Evolutionary conservation across 1,140 invertebrate genomes (phyloP).

Genomic region (Macrotrachela quadricornifera): DNA sequence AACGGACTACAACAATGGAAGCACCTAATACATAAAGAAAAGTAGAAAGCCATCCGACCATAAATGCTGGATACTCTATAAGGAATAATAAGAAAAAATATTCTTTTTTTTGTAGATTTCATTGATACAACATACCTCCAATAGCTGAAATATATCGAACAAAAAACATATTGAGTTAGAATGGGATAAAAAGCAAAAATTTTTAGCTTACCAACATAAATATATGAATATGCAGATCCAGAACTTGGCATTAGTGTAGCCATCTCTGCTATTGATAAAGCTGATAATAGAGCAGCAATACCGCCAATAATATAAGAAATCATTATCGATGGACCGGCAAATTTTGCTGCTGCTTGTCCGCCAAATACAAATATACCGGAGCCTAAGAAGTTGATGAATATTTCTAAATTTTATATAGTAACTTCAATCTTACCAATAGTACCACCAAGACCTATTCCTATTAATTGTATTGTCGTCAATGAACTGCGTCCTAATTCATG

Average conservation of each 20-base stretch:
- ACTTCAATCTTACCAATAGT: conserved; percentile 65
- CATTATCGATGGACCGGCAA: conserved; percentile 62
- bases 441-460: conserved; percentile 60
- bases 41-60: conserved; percentile 79
- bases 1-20: conserved; percentile 26
- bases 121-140: too few species aligned
- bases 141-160: too few species aligned
- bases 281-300: conserved; percentile 59
- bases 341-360: conserved; percentile 58
- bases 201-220: conserved; percentile 56
- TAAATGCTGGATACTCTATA: conserved; percentile 75
- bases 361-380: conserved; percentile 77
- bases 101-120: too few species aligned
- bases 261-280: conserved; percentile 61
- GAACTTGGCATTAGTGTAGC: conserved; percentile 56
- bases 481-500: too few species aligned
- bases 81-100: too few species aligned
- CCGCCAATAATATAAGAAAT: conserved; percentile 69
- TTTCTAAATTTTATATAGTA: too few species aligned
- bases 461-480: too few species aligned
- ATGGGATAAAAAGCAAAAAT: too few species aligned
- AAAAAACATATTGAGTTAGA: too few species aligned
- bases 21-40: conserved; percentile 60
- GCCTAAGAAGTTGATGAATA: too few species aligned
- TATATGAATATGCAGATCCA: conserved; percentile 89